Base-by-base conservation (phyloP, 2,113 vertebrate species). In the Athene cunicularia region DNA sequence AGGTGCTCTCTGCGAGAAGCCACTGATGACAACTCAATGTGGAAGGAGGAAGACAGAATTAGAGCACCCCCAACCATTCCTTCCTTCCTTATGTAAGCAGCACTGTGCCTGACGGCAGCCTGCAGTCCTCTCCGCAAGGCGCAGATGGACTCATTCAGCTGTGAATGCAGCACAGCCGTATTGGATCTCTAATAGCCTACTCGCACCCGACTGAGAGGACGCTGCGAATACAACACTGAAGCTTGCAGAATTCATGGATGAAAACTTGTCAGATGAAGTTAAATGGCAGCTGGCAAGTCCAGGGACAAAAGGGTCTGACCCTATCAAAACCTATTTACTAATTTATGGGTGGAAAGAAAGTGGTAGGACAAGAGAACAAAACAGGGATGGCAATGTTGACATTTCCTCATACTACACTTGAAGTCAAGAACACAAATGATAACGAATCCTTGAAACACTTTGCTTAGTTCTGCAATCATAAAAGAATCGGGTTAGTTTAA, bases 121-220 rank as follows among this genome's bases (percentile, higher is more conserved):
- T 19, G 72, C 84, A 77, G 58, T 13, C 28, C 60, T 24, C 94
- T 53, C 56, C 68, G 60, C 90, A 60, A 75, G 74, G 84, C 45
- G 0, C 96, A 95, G 96, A 94, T 86, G 93, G 96, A 30, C 41
- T 43, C 95, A 68, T 20, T 87, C 92, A 94, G 92, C 95, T 94
- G 92, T 85, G 64, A 96, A 93, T 1, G 13, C 84, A 56, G 90
- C 66, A 45, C 62, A 66, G 81, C 53, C 60, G 64, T 90, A 72
- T 76, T 76, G 90, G 62, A 86, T 85, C 92, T 82, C 92, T 16
- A 88, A 91, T 35, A 90, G 80, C 66, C 79, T 75, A 37, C 70
- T 60, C 4, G 0, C 60, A 68, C 30, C 43, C 4, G 0, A 70
- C 94, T n/a, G 64, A 85, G 74, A 75, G 53, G 70, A 72, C 87